Evolutionary conservation across 2,888 invertebrate species (phyloP).

Genomic region (Heteropelma amictum): DNA sequence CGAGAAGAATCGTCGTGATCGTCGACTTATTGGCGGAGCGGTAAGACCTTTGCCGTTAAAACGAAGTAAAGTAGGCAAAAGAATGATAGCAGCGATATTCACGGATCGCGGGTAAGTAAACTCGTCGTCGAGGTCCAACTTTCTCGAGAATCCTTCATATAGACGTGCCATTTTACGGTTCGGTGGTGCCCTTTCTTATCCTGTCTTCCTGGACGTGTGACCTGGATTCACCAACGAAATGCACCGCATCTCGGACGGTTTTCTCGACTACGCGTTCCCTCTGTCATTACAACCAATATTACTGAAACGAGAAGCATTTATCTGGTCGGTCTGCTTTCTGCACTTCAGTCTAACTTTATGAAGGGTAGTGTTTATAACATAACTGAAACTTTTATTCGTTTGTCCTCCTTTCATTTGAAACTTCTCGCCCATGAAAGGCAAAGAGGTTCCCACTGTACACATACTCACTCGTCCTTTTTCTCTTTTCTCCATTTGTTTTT

Average conservation of each 20-base stretch:
- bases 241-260: constrained; percentile 29
- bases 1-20: not conserved
- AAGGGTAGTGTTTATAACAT: constrained; percentile 2
- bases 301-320: constrained; percentile 5
- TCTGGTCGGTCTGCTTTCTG: not conserved
- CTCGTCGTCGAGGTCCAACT: constrained; percentile 40
- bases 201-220: constrained; percentile 52
- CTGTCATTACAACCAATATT: constrained; percentile 1
- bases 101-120: constrained; percentile 14
- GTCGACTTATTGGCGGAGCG: constrained; percentile 9
- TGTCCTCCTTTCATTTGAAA: not conserved
- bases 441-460: too few relatives aligned
- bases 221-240: constrained; percentile 47
- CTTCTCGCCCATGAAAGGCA: too few relatives aligned
- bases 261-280: constrained; percentile 9
- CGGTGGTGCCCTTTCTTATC: constrained; percentile 54
- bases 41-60: constrained; percentile 44
- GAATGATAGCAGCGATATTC: constrained; percentile 20
- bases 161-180: constrained; percentile 55
- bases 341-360: not conserved
- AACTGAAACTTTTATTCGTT: not conserved
- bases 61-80: constrained; percentile 30
- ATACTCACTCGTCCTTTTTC: too few relatives aligned
- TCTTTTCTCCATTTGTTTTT: too few relatives aligned
- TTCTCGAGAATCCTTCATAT: constrained; percentile 52